Evolutionary conservation across 1,140 invertebrate species (phyloP).

Genomic region (Theocolax elegans): DNA sequence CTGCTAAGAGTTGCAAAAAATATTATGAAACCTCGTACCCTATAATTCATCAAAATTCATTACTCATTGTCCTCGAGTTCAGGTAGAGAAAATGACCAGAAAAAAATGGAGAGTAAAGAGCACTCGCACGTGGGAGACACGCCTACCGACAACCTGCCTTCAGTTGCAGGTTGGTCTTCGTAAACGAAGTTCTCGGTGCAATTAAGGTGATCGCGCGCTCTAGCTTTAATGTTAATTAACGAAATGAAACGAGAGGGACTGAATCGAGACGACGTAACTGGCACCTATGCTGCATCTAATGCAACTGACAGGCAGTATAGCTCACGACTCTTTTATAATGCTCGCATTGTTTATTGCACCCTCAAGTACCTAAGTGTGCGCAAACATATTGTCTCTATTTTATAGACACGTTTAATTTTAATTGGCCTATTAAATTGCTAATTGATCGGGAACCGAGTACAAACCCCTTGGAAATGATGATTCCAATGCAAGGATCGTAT

Average conservation of each 20-base stretch:
- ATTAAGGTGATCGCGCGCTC: constrained; percentile 50
- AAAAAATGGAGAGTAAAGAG: constrained; percentile 9
- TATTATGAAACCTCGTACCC: background rate
- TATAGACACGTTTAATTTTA: constrained; percentile 37
- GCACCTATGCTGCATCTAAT: background rate
- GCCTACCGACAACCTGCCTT: constrained; percentile 42
- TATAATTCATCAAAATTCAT: constrained; percentile 51
- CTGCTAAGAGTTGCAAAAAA: no score
- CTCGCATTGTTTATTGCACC: constrained; percentile 27
- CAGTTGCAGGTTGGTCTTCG: constrained; percentile 41
- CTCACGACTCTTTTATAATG: constrained; percentile 17
- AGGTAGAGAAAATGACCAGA: background rate
- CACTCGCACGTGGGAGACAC: constrained; percentile 47
- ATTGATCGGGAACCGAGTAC: constrained; percentile 37
- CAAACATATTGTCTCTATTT: constrained; percentile 28
- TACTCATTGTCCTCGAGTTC: constrained; percentile 36
- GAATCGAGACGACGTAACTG: background rate
- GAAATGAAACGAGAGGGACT: constrained; percentile 46
- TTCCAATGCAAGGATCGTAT: background rate
- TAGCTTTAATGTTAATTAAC: constrained; percentile 61
- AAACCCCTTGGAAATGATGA: constrained; percentile 21
- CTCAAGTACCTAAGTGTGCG: background rate
- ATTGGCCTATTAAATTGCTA: constrained; percentile 43
- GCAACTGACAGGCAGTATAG: background rate
- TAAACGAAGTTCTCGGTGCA: constrained; percentile 41